phyloP scores from a whole-genome alignment of 2,113 vertebrate species.

The Thunnus maccoyii region DNA sequence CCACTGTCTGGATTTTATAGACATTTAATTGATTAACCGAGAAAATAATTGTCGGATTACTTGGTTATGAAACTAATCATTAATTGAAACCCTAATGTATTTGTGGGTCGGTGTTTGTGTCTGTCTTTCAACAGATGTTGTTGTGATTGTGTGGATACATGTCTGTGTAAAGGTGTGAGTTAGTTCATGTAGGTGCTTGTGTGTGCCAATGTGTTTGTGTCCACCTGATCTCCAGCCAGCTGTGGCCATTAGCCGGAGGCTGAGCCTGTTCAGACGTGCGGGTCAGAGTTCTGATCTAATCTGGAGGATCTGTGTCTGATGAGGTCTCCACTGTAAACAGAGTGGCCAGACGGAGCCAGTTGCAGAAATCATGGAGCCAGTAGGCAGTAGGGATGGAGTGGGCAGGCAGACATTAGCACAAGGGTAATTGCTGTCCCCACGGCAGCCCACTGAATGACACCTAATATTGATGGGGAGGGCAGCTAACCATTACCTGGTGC shows the following conservation, averaged over 20 bases:
- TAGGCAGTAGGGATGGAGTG: constrained; percentile 52
- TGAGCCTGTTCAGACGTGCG: constrained; percentile 55
- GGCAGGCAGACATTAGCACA: constrained; percentile 74
- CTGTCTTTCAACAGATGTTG: constrained; percentile 13
- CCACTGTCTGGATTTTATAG: not conserved
- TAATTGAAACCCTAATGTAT: constrained; percentile 7
- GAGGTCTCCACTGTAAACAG: constrained; percentile 72
- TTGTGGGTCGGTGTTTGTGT: not conserved
- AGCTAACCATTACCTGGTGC: constrained; percentile 74
- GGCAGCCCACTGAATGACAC: constrained; percentile 74
- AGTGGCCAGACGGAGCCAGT: constrained; percentile 55
- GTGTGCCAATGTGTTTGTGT: constrained; percentile 24
- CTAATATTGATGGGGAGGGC: constrained; percentile 71
- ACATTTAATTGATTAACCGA: not conserved
- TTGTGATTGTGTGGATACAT: not conserved
- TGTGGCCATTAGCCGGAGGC: constrained; percentile 64
- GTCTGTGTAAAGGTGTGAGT: constrained; percentile 16
- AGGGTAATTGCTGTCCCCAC: constrained; percentile 79
- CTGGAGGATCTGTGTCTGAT: constrained; percentile 68
- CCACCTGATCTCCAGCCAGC: constrained; percentile 61
- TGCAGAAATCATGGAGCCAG: constrained; percentile 56
- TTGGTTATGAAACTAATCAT: not conserved
- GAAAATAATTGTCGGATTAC: not conserved
- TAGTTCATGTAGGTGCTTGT: not conserved
- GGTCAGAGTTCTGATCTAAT: constrained; percentile 75